These are phyloP conservation scores for Diphyllodes magnificus DNA, from an alignment of 2,113 vertebrate species.

Conservation along the genomic window DNA sequence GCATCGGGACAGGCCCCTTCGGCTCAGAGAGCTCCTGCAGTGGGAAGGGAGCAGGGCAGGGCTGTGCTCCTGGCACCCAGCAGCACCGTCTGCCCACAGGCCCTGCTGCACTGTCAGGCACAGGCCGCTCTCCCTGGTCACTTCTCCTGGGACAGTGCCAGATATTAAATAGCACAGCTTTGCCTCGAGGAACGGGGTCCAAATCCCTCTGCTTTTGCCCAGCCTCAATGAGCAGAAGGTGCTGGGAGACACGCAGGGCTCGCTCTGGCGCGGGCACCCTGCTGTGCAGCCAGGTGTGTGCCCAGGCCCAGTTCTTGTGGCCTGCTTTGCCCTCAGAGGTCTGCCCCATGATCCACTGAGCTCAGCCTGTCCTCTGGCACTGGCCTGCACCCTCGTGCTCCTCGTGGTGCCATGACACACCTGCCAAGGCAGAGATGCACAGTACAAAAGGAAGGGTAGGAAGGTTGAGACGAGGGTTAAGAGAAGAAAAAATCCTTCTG, in stretches of 20 bases:
- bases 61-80: background rate
- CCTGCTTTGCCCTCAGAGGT: background rate
- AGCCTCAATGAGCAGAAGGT: accelerated
- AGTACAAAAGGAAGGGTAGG: background rate
- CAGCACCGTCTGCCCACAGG: background rate
- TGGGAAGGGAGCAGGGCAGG: background rate
- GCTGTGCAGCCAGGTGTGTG: background rate
- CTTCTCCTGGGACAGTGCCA: background rate
- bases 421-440: background rate
- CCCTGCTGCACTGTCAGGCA: background rate
- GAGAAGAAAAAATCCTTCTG: background rate
- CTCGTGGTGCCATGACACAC: accelerated
- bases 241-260: accelerated
- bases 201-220: background rate
- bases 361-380: background rate
- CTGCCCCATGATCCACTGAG: background rate
- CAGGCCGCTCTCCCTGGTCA: background rate
- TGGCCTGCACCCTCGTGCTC: background rate
- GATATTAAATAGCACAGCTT: background rate
- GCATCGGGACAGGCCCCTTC: background rate
- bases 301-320: accelerated
- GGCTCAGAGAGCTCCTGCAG: background rate
- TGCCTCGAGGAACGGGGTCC: background rate
- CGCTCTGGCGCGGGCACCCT: accelerated
- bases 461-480: background rate